phyloP scores from a whole-genome alignment of 2,113 vertebrate species.

The Eira barbara region DNA sequence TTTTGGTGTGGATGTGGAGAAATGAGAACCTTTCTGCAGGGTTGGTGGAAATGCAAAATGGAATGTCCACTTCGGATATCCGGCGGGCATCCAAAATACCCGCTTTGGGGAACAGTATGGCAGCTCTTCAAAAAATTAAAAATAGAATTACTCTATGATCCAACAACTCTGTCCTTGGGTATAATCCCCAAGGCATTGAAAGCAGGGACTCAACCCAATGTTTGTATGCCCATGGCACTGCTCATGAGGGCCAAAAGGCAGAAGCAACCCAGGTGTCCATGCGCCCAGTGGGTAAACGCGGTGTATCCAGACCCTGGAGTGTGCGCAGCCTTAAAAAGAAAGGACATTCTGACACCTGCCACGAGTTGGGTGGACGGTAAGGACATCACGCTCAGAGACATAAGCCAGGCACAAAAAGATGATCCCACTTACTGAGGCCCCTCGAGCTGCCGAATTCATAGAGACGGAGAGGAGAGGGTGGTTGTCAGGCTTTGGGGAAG shows the following conservation, averaged over 20 bases:
- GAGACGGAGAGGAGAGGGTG: neutral
- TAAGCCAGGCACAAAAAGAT: neutral
- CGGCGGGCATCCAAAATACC: too few relatives aligned
- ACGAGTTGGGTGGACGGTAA: fast-evolving
- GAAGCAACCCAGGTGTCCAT: neutral
- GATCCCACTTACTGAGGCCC: neutral
- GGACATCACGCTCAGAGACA: neutral
- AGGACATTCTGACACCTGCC: neutral
- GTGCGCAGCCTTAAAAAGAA: neutral
- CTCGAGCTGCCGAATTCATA: neutral
- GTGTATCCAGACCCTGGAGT: neutral
- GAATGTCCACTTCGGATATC: neutral
- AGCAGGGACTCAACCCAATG: neutral
- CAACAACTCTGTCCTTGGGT: neutral
- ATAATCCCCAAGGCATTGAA: fast-evolving
- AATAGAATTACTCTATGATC: neutral
- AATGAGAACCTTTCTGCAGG: fast-evolving
- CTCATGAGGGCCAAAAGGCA: neutral
- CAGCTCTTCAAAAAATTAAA: too few relatives aligned
- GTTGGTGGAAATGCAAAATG: neutral
- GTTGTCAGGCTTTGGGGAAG: neutral
- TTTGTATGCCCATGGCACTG: neutral
- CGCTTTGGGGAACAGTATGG: fast-evolving
- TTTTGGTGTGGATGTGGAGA: too few relatives aligned
- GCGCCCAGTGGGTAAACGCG: fast-evolving